Percentiles rank a stretch among this genome's conserved stretches.
phyloP scores from a whole-genome alignment of 2,113 vertebrate species.

The Cariama cristata region DNA sequence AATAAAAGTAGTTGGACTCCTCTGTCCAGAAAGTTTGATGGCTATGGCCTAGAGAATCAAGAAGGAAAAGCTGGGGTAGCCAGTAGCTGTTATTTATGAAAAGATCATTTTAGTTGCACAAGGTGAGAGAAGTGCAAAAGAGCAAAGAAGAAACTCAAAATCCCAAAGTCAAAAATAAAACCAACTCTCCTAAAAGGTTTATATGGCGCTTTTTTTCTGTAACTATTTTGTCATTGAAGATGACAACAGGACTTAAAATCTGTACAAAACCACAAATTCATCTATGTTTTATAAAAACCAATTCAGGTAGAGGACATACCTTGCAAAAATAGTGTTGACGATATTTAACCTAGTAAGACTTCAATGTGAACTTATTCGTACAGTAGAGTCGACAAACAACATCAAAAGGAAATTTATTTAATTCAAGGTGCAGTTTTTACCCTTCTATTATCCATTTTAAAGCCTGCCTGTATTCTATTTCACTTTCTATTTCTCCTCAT shows the following conservation, averaged over 20 bases:
- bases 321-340: not conserved
- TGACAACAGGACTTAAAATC: not conserved
- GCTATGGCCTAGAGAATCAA: not conserved
- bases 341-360: not conserved
- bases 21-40: not conserved
- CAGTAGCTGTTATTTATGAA: not conserved
- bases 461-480: not conserved
- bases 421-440: not conserved
- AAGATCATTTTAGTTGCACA: not conserved
- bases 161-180: not conserved
- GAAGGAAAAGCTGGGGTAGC: not conserved
- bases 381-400: not conserved
- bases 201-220: not conserved
- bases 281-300: not conserved
- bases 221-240: not conserved
- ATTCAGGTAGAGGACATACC: not conserved
- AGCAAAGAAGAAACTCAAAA: not conserved
- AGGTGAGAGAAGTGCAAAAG: not conserved
- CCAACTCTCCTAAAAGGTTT: accelerated
- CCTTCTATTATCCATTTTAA: not conserved
- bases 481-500: not conserved
- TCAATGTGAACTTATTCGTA: not conserved
- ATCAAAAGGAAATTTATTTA: not conserved
- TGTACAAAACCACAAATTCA: not conserved
- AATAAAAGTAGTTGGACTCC: not conserved